Percentiles rank a stretch among this genome's conserved stretches.
These are phyloP conservation scores for Sinotaia quadrata DNA, from an alignment of 2,888 invertebrate species.

Conservation along the genomic window DNA sequence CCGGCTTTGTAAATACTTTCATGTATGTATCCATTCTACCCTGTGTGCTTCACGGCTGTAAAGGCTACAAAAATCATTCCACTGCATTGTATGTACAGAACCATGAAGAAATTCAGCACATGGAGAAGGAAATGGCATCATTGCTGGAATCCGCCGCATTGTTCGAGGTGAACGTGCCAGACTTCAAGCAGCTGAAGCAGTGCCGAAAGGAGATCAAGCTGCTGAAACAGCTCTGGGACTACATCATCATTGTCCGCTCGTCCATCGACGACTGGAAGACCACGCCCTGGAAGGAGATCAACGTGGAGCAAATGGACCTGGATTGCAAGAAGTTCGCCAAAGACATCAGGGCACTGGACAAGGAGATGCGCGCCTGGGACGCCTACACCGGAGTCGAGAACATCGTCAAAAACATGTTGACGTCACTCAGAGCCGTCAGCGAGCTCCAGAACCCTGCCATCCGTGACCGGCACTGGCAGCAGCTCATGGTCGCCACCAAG, in stretches of 20 bases:
- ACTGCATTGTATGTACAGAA: constrained; percentile 84
- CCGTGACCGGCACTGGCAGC: constrained; percentile 96
- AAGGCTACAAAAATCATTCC: no score
- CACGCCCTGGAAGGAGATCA: constrained; percentile 96
- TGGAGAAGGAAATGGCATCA: constrained; percentile 88
- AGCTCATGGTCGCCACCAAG: constrained; percentile 96
- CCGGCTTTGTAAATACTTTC: no score
- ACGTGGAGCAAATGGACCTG: constrained; percentile 98
- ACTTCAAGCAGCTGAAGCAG: constrained; percentile 92
- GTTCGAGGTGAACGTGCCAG: constrained; percentile 95
- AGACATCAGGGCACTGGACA: constrained; percentile 81
- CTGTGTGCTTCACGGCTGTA: no score
- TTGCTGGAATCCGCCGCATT: constrained; percentile 92
- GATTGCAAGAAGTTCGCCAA: constrained; percentile 98
- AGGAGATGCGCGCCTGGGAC: constrained; percentile 97
- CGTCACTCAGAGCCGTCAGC: constrained; percentile 93
- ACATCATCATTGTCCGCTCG: constrained; percentile 83
- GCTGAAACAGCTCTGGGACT: constrained; percentile 94
- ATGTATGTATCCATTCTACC: no score
- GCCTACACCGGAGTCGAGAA: constrained; percentile 90
- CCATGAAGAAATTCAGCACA: constrained; percentile 82
- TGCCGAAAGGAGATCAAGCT: constrained; percentile 88
- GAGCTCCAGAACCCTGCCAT: constrained; percentile 97
- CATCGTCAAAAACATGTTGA: constrained; percentile 95
- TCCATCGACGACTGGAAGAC: constrained; percentile 97